phyloP scores from a whole-genome alignment of 2,888 invertebrate species.

The Cremastobaeus sp. region DNA sequence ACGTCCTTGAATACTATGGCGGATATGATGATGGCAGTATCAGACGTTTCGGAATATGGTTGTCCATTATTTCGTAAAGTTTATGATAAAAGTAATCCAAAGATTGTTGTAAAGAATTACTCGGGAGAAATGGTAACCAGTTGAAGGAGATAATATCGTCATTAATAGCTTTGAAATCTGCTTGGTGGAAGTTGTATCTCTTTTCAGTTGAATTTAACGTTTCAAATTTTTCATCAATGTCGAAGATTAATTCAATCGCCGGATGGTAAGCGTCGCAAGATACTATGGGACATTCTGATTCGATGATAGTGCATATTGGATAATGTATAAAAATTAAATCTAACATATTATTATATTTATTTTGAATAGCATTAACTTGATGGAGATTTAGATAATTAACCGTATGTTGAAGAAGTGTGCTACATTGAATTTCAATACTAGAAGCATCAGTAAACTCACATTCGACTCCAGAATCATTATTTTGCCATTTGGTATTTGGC shows the following conservation, averaged over 20 bases:
- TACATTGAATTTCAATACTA: neutral
- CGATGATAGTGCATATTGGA: neutral
- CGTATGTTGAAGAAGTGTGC: neutral
- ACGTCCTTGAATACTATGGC: neutral
- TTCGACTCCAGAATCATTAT: neutral
- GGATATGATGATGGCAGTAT: neutral
- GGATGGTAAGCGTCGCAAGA: neutral
- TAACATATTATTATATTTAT: neutral
- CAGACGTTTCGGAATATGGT: neutral
- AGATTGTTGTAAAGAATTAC: neutral
- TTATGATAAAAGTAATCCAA: neutral
- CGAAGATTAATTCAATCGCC: neutral
- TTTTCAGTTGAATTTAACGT: neutral
- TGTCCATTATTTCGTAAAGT: neutral
- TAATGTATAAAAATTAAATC: neutral
- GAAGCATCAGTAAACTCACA: neutral
- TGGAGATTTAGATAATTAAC: neutral
- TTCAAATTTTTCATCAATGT: neutral
- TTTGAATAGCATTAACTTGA: neutral
- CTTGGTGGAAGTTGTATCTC: neutral
- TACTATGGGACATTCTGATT: neutral
- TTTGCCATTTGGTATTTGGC: neutral
- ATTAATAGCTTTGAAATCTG: neutral
- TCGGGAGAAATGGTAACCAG: neutral
- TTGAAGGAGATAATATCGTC: neutral